Base-by-base conservation (phyloP, 2,888 invertebrate genomes). In the Girardia tigrina region DNA sequence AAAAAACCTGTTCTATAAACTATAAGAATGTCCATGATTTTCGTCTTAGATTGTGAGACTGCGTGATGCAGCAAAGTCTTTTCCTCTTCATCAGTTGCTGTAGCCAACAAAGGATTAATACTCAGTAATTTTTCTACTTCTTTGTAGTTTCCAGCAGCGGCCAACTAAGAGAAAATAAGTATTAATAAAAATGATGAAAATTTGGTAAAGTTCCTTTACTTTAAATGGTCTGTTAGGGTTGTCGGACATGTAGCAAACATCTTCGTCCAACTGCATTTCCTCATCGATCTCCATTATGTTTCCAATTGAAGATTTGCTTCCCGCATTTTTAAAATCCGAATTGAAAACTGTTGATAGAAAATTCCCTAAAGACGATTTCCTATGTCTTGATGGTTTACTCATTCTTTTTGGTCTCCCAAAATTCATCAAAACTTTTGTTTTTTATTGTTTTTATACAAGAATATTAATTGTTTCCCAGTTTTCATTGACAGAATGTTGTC, bases 1-100 rank as follows among this genome's bases (percentile, higher is more conserved):
- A n/a, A n/a, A n/a, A n/a, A 56, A 56, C 56, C 56, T 56, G 56
- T 23, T n/a, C 56, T n/a, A n/a, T 56, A 56, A 56, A 56, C n/a
- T 4, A 56, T 56, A 2, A 56, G 56, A 56, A 56, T 16, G n/a
- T 56, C 56, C 56, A 56, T 56, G 6, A 56, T 23, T 56, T 56
- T 23, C 2, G 23, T 56, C 4, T 23, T 4, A 20, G 56, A 56
- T 6, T 56, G 4, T 56, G 56, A n/a, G 8, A 23, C 56, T 56
- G 56, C 56, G n/a, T 56, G n/a, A 16, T 56, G 56, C 56, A 56
- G 4, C 56, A 56, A 2, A 4, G 56, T 56, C 56, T 20, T 56
- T 56, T 23, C 56, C 20, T 56, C 23, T 8, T 56, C 56, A 56
- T 56, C 56, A 56, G 20, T 8, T 56, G 4, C 4, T 4, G 56